phyloP scores from a whole-genome alignment of 92 coral and sea anemone species.

The Zoanthus sociatus region DNA sequence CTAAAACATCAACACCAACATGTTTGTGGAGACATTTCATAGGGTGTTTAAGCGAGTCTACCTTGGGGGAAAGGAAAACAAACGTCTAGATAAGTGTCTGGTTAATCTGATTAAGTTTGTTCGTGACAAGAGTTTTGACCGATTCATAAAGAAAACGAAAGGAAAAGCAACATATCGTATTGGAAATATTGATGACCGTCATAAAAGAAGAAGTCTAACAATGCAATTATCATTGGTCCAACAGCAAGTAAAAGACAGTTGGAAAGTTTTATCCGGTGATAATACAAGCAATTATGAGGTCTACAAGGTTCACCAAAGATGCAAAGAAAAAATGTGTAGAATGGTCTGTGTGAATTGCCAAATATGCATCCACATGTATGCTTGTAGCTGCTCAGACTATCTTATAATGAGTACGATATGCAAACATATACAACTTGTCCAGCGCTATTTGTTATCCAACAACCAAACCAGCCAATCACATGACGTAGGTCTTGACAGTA shows the following conservation, averaged over 20 bases:
- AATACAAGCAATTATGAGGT: neutral
- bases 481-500: neutral
- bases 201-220: neutral
- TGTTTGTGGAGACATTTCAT: slow-evolving; percentile 11
- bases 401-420: slow-evolving; percentile 58
- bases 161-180: slow-evolving; percentile 7
- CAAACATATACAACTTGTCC: slow-evolving; percentile 60
- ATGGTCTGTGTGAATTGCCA: neutral
- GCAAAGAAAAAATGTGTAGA: neutral
- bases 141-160: neutral
- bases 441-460: slow-evolving; percentile 18
- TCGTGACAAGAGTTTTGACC: slow-evolving; percentile 5
- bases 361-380: slow-evolving; percentile 18
- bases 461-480: slow-evolving; percentile 14
- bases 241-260: neutral
- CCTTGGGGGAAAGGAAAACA: slow-evolving; percentile 5
- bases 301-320: neutral
- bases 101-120: slow-evolving; percentile 4
- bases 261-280: slow-evolving; percentile 7
- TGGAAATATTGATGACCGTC: neutral
- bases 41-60: neutral
- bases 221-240: neutral
- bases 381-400: slow-evolving; percentile 61
- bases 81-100: neutral
- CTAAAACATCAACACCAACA: neutral